Conservation (phyloP, 1,140 invertebrate genomes). For the Whitmania pigra region DNA sequence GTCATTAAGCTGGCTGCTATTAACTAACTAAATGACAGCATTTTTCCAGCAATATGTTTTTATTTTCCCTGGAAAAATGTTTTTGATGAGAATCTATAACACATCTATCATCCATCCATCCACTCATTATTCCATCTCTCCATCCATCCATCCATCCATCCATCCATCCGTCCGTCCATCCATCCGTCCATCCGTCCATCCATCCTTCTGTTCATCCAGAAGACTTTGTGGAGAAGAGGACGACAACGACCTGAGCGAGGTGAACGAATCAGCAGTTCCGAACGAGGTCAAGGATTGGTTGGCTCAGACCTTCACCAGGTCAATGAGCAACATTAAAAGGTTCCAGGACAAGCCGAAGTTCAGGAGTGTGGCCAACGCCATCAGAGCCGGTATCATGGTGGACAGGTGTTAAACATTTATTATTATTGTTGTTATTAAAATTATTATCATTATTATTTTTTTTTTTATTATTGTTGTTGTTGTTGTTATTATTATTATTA, state of each 20-base stretch:
- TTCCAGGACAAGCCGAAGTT: conserved; percentile 54
- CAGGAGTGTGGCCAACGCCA: conserved; percentile 86
- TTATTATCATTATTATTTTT: neutral
- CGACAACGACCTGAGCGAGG: conserved; percentile 79
- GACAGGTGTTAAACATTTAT: conserved; percentile 50
- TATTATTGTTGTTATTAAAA: conserved; percentile 1
- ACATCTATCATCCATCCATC: too few relatives aligned
- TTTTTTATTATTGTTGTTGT: neutral
- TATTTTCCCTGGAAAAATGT: too few relatives aligned
- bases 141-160: too few relatives aligned
- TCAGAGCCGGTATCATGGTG: conserved; percentile 90
- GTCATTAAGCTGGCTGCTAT: too few relatives aligned
- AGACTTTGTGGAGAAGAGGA: conserved; percentile 52
- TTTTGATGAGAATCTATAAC: neutral
- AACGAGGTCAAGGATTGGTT: conserved; percentile 91
- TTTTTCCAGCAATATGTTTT: too few relatives aligned
- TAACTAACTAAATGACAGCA: too few relatives aligned
- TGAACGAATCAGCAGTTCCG: conserved; percentile 85
- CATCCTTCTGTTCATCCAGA: conserved; percentile 15
- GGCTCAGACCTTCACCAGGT: conserved; percentile 82
- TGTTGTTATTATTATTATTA: neutral
- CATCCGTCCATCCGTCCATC: too few relatives aligned
- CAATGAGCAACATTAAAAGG: conserved; percentile 35
- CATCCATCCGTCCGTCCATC: too few relatives aligned
- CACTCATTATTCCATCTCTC: too few relatives aligned